Evolutionary conservation across 2,113 vertebrate species (phyloP).

Genomic region (Heteronetta atricapilla): DNA sequence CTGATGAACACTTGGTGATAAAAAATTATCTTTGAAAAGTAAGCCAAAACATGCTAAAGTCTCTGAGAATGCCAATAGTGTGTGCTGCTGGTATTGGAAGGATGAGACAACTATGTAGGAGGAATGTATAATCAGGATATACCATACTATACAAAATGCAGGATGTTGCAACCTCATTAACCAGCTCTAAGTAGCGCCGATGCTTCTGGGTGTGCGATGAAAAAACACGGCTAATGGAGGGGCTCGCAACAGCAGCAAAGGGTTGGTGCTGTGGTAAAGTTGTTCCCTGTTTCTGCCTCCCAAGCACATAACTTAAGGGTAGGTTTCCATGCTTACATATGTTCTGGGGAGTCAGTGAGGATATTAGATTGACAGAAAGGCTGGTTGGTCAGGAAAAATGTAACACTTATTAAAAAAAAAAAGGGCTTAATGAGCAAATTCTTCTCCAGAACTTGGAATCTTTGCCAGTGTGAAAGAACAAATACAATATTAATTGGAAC

Average conservation of each 20-base stretch:
- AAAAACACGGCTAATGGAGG: not conserved
- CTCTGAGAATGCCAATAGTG: not conserved
- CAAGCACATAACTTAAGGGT: not conserved
- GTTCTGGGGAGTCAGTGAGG: not conserved
- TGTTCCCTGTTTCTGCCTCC: not conserved
- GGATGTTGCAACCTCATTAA: conserved; percentile 27
- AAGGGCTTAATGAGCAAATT: not conserved
- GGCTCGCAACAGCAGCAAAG: not conserved
- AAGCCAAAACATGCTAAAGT: not conserved
- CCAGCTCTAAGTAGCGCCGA: not conserved
- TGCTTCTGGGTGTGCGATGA: not conserved
- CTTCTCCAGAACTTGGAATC: not conserved
- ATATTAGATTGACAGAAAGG: not conserved
- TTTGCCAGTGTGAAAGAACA: not conserved
- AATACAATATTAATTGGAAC: not conserved
- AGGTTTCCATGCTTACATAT: not conserved
- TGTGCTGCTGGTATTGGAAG: conserved; percentile 21
- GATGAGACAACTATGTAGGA: conserved; percentile 1
- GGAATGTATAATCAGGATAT: conserved; percentile 33
- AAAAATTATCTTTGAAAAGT: conserved; percentile 23
- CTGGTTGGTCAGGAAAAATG: not conserved
- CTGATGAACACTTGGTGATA: not conserved
- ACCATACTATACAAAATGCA: not conserved
- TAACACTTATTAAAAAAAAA: not conserved
- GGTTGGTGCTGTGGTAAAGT: not conserved